These are phyloP conservation scores for Hypomecis atomaria DNA, from an alignment of 2,888 invertebrate genomes.

Conservation along the genomic window DNA sequence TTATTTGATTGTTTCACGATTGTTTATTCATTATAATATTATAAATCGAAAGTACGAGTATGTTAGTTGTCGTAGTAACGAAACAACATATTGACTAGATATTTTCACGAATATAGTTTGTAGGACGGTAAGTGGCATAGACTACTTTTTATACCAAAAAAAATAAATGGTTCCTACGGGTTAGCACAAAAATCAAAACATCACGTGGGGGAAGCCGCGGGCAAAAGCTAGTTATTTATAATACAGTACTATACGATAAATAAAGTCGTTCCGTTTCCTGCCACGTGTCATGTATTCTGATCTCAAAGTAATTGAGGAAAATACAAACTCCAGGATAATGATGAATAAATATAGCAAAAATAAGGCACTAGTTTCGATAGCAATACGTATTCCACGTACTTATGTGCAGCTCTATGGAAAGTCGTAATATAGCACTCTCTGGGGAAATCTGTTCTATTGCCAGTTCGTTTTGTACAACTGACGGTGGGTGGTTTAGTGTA, in stretches of 20 bases:
- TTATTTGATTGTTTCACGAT: too few species aligned
- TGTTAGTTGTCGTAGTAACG: too few species aligned
- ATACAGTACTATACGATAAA: background rate
- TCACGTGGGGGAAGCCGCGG: too few species aligned
- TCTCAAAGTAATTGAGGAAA: slow-evolving; percentile 34
- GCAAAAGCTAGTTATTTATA: too few species aligned
- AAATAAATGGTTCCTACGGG: too few species aligned
- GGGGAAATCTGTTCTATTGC: slow-evolving; percentile 78
- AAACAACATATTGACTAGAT: too few species aligned
- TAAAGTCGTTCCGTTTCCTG: slow-evolving; percentile 9
- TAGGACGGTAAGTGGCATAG: too few species aligned
- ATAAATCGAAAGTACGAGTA: too few species aligned
- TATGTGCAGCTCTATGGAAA: slow-evolving; percentile 63
- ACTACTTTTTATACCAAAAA: too few species aligned
- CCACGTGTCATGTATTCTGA: slow-evolving; percentile 19
- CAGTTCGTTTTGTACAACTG: slow-evolving; percentile 74
- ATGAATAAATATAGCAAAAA: slow-evolving; percentile 35
- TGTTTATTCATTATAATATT: too few species aligned
- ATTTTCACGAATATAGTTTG: too few species aligned
- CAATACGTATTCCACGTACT: slow-evolving; percentile 51
- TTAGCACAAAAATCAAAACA: too few species aligned
- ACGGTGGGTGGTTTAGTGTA: slow-evolving; percentile 59
- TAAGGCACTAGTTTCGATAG: slow-evolving; percentile 48
- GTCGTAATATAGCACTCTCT: slow-evolving; percentile 70
- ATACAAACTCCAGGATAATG: slow-evolving; percentile 21